phyloP scores from a whole-genome alignment of 2,888 invertebrate genomes.

The Temnothorax rugatulus region DNA sequence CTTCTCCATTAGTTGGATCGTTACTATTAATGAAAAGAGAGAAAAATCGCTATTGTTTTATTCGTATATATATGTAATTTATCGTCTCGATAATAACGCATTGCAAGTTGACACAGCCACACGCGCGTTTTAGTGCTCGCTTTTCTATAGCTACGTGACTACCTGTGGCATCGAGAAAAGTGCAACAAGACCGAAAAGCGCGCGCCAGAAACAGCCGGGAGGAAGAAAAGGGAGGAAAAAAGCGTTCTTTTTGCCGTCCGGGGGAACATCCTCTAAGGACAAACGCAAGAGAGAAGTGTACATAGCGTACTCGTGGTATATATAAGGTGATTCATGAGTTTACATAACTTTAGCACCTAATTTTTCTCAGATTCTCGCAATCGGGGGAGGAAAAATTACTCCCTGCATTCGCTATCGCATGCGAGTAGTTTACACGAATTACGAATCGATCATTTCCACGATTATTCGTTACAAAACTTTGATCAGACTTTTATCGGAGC shows the following conservation, averaged over 20 bases:
- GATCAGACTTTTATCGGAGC: neutral
- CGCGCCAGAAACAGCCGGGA: constrained; percentile 40
- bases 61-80: constrained; percentile 27
- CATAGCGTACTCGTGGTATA: neutral
- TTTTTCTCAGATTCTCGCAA: neutral
- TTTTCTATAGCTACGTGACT: constrained; percentile 65
- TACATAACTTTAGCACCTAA: neutral
- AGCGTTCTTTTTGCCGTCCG: constrained; percentile 10
- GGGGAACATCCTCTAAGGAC: neutral
- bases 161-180: constrained; percentile 75
- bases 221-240: constrained; percentile 23
- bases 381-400: neutral
- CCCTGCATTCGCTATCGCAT: neutral
- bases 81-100: constrained; percentile 27
- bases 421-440: neutral
- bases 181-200: constrained; percentile 66
- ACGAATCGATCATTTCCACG: neutral
- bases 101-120: constrained; percentile 11
- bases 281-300: neutral
- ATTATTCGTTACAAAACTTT: neutral
- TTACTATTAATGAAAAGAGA: constrained; percentile 33
- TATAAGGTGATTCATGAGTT: neutral
- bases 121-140: neutral
- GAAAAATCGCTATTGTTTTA: constrained; percentile 20
- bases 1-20: constrained; percentile 26